phyloP scores from a whole-genome alignment of 2,888 invertebrate genomes.

The Patella ulyssiponensis region DNA sequence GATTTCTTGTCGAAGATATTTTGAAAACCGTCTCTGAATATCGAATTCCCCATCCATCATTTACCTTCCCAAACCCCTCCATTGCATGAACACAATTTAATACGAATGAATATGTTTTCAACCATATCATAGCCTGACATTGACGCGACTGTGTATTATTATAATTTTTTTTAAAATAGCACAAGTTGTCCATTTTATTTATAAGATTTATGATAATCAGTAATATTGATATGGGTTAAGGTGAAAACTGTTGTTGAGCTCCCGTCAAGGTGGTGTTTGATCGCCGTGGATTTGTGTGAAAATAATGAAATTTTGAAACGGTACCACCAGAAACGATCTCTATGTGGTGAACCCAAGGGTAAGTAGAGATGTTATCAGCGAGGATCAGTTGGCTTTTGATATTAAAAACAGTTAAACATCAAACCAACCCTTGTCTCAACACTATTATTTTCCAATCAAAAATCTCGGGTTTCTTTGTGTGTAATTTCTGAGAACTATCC shows the following conservation, averaged over 20 bases:
- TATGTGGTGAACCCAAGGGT: neutral
- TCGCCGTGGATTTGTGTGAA: neutral
- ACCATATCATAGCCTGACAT: neutral
- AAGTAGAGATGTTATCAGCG: constrained; percentile 4
- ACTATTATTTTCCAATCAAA: constrained; percentile 12
- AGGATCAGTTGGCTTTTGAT: constrained; percentile 9
- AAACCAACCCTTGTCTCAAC: constrained; percentile 5
- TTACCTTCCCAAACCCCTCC: too few relatives aligned
- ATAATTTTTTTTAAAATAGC: neutral
- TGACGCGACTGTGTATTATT: neutral
- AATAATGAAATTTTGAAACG: neutral
- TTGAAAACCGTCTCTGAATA: too few relatives aligned
- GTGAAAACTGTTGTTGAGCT: neutral
- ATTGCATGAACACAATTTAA: too few relatives aligned
- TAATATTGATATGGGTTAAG: neutral
- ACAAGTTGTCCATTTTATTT: neutral
- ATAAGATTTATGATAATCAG: neutral
- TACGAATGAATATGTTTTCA: too few relatives aligned
- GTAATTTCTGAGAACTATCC: constrained; percentile 9
- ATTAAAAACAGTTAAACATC: neutral
- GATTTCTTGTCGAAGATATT: too few relatives aligned
- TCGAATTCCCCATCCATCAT: too few relatives aligned
- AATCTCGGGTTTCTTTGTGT: constrained; percentile 11
- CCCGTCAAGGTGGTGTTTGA: too few relatives aligned
- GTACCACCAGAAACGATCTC: neutral